A percentile compares a stretch with the other conserved stretches of the same genome.
Evolutionary conservation across 2,113 vertebrate species (phyloP).

Genomic region (Triplophysa dalaica): DNA sequence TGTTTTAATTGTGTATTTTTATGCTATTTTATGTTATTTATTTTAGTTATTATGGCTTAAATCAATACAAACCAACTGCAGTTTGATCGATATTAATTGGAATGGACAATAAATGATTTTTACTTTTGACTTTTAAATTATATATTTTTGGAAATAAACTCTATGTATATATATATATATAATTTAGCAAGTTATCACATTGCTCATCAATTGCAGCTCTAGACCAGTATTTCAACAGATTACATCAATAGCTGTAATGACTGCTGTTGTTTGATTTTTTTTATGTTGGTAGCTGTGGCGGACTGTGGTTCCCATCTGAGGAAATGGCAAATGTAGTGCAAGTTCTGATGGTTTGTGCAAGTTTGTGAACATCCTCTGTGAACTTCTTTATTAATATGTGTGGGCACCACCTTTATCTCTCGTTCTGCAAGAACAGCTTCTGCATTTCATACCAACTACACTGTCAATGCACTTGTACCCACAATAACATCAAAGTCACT

Average conservation of each 20-base stretch:
- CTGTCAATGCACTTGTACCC: not conserved
- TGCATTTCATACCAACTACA: not conserved
- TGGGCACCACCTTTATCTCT: constrained; percentile 5
- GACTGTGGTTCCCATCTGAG: constrained; percentile 4
- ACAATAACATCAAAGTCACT: not conserved
- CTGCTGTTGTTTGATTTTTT: not conserved
- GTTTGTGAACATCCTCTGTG: constrained; percentile 19
- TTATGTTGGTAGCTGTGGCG: not conserved
- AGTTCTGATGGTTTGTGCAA: not conserved
- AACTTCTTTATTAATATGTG: not conserved
- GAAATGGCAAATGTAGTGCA: not conserved
- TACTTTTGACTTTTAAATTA: too few species aligned
- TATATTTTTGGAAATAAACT: too few species aligned
- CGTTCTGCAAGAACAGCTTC: not conserved
- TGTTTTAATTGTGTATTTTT: too few species aligned
- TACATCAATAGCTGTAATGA: not conserved
- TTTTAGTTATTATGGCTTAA: too few species aligned
- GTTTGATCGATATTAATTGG: too few species aligned
- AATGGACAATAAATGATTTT: too few species aligned
- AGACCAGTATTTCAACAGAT: too few species aligned
- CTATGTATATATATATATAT: too few species aligned
- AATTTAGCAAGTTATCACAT: too few species aligned
- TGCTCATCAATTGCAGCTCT: too few species aligned
- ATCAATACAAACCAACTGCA: too few species aligned
- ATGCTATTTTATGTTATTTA: too few species aligned